Conservation (phyloP, 2,888 invertebrate genomes). For the Catocala fraxini region DNA sequence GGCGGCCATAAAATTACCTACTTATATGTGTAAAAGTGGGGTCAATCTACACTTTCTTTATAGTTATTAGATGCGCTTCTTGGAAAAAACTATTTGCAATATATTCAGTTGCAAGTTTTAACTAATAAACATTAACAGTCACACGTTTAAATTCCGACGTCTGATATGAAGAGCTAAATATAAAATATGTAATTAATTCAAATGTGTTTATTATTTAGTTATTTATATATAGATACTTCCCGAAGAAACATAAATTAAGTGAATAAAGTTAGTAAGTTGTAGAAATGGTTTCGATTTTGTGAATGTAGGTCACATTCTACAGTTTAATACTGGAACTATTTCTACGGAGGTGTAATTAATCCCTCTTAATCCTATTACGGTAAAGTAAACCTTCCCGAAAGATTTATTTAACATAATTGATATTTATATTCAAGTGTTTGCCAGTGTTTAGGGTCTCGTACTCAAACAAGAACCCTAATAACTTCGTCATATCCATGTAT, state of each 20-base stretch:
- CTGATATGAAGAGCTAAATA: background rate
- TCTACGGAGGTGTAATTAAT: background rate
- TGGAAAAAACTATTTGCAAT: background rate
- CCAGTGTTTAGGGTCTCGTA: background rate
- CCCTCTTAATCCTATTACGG: background rate
- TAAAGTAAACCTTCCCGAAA: constrained; percentile 2
- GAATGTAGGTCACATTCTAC: no score
- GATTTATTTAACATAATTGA: constrained; percentile 1
- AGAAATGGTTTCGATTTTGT: background rate
- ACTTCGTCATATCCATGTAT: constrained; percentile 1
- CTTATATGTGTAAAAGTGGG: no score
- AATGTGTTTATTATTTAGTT: background rate
- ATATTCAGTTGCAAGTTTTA: background rate
- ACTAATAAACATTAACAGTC: constrained; percentile 6
- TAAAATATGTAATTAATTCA: constrained; percentile 2
- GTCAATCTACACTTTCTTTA: no score
- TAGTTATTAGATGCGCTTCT: no score
- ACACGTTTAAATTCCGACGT: background rate
- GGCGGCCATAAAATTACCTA: no score
- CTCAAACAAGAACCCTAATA: constrained; percentile 1
- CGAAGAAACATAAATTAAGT: background rate
- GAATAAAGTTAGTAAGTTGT: background rate
- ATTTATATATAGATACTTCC: background rate
- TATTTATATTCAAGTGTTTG: constrained; percentile 1
- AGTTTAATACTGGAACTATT: no score